These are phyloP conservation scores for Tribolium madens DNA, from an alignment of 1,140 invertebrate species.

Conservation along the genomic window DNA sequence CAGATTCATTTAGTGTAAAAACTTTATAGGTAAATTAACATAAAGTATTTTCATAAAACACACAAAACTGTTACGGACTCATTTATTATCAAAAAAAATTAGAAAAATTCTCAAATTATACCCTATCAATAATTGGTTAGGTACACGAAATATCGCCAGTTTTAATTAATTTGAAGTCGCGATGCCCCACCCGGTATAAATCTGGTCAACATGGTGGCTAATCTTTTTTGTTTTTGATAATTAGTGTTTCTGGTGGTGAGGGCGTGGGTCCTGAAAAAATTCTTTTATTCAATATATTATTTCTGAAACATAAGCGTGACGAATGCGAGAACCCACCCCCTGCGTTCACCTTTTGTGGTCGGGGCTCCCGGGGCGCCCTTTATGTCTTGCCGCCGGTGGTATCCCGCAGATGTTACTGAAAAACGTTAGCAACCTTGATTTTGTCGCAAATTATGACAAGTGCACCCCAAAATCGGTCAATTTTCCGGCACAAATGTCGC, in stretches of 20 bases:
- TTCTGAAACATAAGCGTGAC: conserved; percentile 24
- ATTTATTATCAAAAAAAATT: no score
- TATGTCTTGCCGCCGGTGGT: background rate
- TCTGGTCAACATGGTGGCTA: no score
- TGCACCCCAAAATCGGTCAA: background rate
- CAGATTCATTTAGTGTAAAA: no score
- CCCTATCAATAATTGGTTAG: no score
- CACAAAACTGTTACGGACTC: no score
- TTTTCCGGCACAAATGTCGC: conserved; percentile 27
- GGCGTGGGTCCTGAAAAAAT: conserved; percentile 9
- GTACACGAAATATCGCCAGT: no score
- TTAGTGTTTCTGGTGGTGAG: background rate
- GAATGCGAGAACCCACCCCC: conserved; percentile 24
- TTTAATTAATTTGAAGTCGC: no score
- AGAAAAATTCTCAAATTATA: no score
- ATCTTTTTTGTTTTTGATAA: background rate
- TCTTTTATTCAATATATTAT: conserved; percentile 22
- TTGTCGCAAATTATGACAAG: background rate
- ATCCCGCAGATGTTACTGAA: conserved; percentile 8
- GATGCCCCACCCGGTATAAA: no score
- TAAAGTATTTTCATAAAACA: no score
- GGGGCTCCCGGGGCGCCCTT: background rate
- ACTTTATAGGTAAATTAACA: no score
- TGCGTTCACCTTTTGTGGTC: conserved; percentile 5
- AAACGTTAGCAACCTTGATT: conserved; percentile 28